phyloP scores from a whole-genome alignment of 2,888 invertebrate species.

The Eupithecia centaureata region DNA sequence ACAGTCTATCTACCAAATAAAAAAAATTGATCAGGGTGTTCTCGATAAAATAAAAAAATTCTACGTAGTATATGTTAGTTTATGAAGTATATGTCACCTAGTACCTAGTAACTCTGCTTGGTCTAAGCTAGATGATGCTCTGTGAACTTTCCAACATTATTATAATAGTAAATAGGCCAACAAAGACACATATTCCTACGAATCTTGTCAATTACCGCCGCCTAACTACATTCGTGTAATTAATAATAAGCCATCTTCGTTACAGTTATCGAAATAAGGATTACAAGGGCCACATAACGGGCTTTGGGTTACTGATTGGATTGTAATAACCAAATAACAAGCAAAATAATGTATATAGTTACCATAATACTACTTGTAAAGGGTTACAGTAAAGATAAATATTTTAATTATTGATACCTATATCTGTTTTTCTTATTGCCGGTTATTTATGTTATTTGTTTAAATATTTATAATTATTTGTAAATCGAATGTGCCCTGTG shows the following conservation, averaged over 20 bases:
- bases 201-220: slow-evolving; percentile 39
- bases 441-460: too few species aligned
- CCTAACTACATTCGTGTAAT: slow-evolving; percentile 33
- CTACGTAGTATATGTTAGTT: too few species aligned
- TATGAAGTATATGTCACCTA: too few species aligned
- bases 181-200: slow-evolving; percentile 26
- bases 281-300: slow-evolving; percentile 30
- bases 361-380: neutral
- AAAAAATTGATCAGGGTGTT: too few species aligned
- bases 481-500: too few species aligned
- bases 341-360: neutral
- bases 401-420: neutral
- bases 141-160: too few species aligned
- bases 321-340: slow-evolving; percentile 1
- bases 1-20: too few species aligned
- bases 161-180: neutral
- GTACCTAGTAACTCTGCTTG: too few species aligned
- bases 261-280: slow-evolving; percentile 41
- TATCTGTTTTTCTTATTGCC: too few species aligned
- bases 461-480: too few species aligned
- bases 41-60: too few species aligned
- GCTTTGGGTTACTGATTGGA: slow-evolving; percentile 8
- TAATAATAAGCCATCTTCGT: slow-evolving; percentile 39
- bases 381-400: neutral
- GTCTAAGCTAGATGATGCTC: too few species aligned